Evolutionary conservation across 2,797 vertebrate species (phyloP).

Genomic region (Arrhamphus sclerolepis): DNA sequence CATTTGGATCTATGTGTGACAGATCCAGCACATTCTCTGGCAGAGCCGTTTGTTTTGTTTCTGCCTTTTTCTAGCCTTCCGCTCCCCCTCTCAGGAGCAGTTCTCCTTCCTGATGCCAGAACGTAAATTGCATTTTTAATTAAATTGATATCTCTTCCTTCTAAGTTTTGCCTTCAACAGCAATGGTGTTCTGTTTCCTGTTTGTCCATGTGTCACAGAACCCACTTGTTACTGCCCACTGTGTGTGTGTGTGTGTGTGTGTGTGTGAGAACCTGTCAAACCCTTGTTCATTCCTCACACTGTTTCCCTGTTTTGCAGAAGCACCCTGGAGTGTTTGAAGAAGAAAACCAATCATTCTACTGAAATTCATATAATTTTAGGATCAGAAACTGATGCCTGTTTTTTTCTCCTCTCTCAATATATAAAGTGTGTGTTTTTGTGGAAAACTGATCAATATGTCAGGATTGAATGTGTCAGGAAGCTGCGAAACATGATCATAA

Average conservation of each 20-base stretch:
- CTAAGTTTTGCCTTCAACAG: conserved; percentile 27
- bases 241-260: conserved; percentile 14
- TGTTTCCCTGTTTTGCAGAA: conserved; percentile 10
- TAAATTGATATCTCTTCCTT: conserved; percentile 53
- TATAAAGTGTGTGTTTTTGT: conserved; percentile 8
- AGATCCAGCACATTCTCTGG: conserved; percentile 47
- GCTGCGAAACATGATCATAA: conserved; percentile 6
- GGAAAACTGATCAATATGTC: neutral
- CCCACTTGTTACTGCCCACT: conserved; percentile 34
- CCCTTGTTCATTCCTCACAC: conserved; percentile 37
- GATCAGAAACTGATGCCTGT: neutral
- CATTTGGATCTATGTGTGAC: conserved; percentile 53
- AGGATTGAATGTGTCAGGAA: conserved; percentile 2
- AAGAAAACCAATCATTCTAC: neutral
- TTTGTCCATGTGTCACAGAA: conserved; percentile 51
- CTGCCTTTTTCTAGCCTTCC: conserved; percentile 29
- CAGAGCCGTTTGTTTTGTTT: conserved; percentile 60
- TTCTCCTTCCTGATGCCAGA: conserved; percentile 24
- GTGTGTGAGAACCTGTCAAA: conserved; percentile 20
- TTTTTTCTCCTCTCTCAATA: neutral
- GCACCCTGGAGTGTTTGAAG: conserved; percentile 18
- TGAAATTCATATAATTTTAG: conserved; percentile 10
- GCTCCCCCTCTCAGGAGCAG: conserved; percentile 29
- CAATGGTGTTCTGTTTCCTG: conserved; percentile 19
- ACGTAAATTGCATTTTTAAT: conserved; percentile 69